phyloP scores from a whole-genome alignment of 2,888 invertebrate species.

The Aromia moschata region DNA sequence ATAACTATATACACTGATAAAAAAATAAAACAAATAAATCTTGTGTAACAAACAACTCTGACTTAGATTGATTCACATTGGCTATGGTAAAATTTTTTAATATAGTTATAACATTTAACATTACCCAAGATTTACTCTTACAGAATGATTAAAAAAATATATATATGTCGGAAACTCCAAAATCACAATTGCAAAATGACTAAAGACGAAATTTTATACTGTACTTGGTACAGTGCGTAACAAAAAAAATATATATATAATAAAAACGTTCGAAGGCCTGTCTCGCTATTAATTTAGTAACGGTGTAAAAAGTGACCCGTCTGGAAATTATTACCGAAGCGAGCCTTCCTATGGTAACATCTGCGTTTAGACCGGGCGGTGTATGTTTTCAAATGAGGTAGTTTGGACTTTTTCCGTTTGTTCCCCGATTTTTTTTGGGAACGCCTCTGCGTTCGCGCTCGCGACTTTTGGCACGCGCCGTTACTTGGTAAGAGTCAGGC shows the following conservation, averaged over 20 bases:
- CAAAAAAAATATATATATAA: constrained; percentile 29
- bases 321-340: constrained; percentile 1
- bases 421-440: too few relatives aligned
- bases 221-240: constrained; percentile 34
- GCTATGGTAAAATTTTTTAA: constrained; percentile 5
- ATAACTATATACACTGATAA: constrained; percentile 30
- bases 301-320: background rate
- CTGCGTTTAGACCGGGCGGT: constrained; percentile 8
- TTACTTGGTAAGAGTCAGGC: too few relatives aligned
- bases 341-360: constrained; percentile 19
- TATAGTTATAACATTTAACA: background rate
- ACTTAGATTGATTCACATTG: constrained; percentile 11
- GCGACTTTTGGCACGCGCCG: too few relatives aligned
- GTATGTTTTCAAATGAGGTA: too few relatives aligned
- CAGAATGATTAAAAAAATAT: constrained; percentile 11
- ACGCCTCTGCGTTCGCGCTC: too few relatives aligned
- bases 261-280: constrained; percentile 7
- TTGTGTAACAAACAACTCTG: constrained; percentile 16
- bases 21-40: constrained; percentile 24
- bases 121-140: constrained; percentile 22
- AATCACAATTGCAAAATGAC: constrained; percentile 30
- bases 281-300: constrained; percentile 13
- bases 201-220: constrained; percentile 36
- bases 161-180: constrained; percentile 18
- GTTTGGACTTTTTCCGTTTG: too few relatives aligned